phyloP scores from a whole-genome alignment of 2,797 vertebrate species.

The Ambastaia sidthimunki region DNA sequence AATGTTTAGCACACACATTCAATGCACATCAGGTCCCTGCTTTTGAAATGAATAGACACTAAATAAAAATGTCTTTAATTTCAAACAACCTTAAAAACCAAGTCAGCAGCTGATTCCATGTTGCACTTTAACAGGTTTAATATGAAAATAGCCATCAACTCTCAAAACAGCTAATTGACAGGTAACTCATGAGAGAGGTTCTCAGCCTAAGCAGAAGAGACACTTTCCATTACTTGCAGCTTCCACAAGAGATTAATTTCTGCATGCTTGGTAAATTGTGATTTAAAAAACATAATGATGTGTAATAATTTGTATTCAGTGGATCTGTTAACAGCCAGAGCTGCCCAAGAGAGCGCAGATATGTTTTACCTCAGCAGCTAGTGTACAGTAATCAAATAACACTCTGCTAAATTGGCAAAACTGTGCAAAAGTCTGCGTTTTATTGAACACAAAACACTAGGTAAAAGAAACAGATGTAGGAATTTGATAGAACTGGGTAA shows the following conservation, averaged over 20 bases:
- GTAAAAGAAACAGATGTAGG: slow-evolving; percentile 67
- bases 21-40: too few species aligned
- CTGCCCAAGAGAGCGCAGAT: slow-evolving; percentile 54
- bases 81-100: too few species aligned
- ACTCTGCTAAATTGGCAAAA: slow-evolving; percentile 56
- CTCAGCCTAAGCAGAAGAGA: slow-evolving; percentile 80
- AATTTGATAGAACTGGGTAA: slow-evolving; percentile 67
- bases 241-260: slow-evolving; percentile 81
- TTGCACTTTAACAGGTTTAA: slow-evolving; percentile 46
- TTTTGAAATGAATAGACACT: too few species aligned
- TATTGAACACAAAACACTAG: slow-evolving; percentile 48
- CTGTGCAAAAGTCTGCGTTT: slow-evolving; percentile 64
- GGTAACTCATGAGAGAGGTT: slow-evolving; percentile 72
- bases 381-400: slow-evolving; percentile 64
- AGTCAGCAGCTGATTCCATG: slow-evolving; percentile 8
- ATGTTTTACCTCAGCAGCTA: slow-evolving; percentile 46
- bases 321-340: slow-evolving; percentile 75
- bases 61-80: too few species aligned
- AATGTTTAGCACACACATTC: too few species aligned
- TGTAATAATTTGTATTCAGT: slow-evolving; percentile 88
- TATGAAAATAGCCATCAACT: slow-evolving; percentile 48
- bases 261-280: slow-evolving; percentile 85
- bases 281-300: slow-evolving; percentile 87
- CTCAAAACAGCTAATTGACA: slow-evolving; percentile 65
- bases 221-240: slow-evolving; percentile 85